Conservation (phyloP, 2,113 vertebrate species). For the Cnemophilus loriae region DNA sequence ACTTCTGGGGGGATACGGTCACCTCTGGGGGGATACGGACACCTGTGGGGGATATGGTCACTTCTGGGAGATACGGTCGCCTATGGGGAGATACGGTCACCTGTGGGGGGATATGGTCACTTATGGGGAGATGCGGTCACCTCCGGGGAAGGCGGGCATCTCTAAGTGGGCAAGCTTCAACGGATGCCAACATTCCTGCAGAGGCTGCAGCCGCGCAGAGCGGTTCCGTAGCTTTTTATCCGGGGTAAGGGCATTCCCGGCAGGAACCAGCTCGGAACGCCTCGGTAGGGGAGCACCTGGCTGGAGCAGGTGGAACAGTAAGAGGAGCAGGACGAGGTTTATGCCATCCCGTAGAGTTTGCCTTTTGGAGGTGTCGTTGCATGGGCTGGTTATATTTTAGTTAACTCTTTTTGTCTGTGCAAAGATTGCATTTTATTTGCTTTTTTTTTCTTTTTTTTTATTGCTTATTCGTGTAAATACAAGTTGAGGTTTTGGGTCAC, state of each 20-base stretch:
- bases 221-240: neutral
- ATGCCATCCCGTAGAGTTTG: neutral
- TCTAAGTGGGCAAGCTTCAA: accelerated
- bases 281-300: neutral
- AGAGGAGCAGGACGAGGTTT: neutral
- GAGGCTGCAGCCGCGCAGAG: neutral
- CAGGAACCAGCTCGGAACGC: neutral
- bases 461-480: neutral
- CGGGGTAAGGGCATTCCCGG: neutral
- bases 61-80: too few relatives aligned
- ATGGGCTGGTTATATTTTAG: neutral
- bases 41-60: neutral
- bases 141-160: accelerated
- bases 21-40: too few relatives aligned
- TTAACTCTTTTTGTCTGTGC: neutral
- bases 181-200: accelerated
- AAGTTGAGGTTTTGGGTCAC: conserved; percentile 1
- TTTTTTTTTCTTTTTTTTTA: neutral
- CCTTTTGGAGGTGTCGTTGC: neutral
- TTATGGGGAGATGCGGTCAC: neutral
- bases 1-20: neutral
- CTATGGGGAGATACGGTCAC: too few relatives aligned
- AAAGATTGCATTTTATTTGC: neutral
- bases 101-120: neutral
- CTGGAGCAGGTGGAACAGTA: neutral